Base-by-base conservation (phyloP, 2,888 invertebrate genomes). In the Uloborus plumipes region DNA sequence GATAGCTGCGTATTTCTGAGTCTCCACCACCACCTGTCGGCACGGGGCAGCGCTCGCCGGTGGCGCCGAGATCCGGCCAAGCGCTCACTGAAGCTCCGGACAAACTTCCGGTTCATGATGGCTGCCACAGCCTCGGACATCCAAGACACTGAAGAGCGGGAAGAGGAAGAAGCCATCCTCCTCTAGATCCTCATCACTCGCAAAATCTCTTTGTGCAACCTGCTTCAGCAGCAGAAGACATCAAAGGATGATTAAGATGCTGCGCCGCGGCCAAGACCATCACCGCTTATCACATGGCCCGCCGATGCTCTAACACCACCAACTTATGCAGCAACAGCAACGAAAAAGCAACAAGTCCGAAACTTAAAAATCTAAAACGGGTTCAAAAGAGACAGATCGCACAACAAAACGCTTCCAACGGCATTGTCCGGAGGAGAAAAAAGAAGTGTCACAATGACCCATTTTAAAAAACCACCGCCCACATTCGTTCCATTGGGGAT, bases 51-150 rank as follows among this genome's bases (percentile, higher is more conserved):
- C 15, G 84, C 73, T 26, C 85, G 74, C 7, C 84, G 78, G 14
- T 79, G 79, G 20, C 84, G 77, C 11, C 74, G 62, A n/a, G 78
- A 81, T n/a, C 74, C 77, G 69, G 86, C 85, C 22, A 86, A 62
- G 13, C 86, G 70, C 53, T 86, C 86, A 75, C 86, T 86, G 76
- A 86, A 86, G 69, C 86, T 86, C 16, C 86, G 82, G 50, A 86
- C 85, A 53, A 86, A 86, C 65, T 80, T 85, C n/a, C 85, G 80
- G 65, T 85, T 86, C 76, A 86, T 85, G 18, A 86, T 74, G 18
- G 86, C 84, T 6, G 85, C 55, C 59, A 86, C 78, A 14, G 84
- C 86, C 20, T 84, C 86, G 15, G 82, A 83, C 85, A 86, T 85
- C 77, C 81, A 84, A 9, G 74, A 75, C n/a, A 70, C 69, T n/a